A percentile compares a stretch with the other conserved stretches of the same genome.
phyloP scores from a whole-genome alignment of 2,888 invertebrate genomes.

The Disparrhopalites patrizii region DNA sequence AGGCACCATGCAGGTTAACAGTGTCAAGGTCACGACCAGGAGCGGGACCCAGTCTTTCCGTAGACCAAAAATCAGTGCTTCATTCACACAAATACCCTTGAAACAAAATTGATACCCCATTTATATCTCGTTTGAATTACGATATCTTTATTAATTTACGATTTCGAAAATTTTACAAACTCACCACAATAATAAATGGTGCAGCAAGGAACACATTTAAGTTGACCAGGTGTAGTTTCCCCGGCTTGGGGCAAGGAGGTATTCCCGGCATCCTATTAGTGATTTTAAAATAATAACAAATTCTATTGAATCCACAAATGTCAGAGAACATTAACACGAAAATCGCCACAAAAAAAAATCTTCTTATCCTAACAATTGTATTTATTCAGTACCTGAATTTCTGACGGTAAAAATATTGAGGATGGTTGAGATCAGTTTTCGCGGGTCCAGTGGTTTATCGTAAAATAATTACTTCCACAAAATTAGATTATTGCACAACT shows the following conservation, averaged over 20 bases:
- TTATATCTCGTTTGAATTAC: not conserved
- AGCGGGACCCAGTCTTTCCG: not conserved
- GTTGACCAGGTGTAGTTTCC: not conserved
- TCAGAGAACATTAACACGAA: too few relatives aligned
- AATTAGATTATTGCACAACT: too few relatives aligned
- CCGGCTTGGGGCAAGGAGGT: not conserved
- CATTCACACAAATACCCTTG: conserved; percentile 4
- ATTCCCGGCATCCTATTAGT: too few relatives aligned
- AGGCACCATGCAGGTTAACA: not conserved
- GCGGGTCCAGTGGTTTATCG: too few relatives aligned
- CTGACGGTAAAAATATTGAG: too few relatives aligned
- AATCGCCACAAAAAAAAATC: too few relatives aligned
- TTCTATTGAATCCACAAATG: too few relatives aligned
- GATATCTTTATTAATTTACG: not conserved
- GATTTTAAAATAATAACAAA: too few relatives aligned
- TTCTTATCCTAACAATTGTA: too few relatives aligned
- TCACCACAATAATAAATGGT: not conserved
- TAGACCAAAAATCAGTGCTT: not conserved
- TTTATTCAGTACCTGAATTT: too few relatives aligned
- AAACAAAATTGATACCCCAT: not conserved
- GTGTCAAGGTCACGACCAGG: not conserved
- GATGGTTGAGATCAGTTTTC: too few relatives aligned
- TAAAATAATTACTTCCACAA: too few relatives aligned
- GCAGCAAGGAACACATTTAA: not conserved
- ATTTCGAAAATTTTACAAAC: not conserved